Percentiles rank a stretch among this genome's conserved stretches.
phyloP scores from a whole-genome alignment of 2,113 vertebrate species.

The Saccopteryx bilineata region DNA sequence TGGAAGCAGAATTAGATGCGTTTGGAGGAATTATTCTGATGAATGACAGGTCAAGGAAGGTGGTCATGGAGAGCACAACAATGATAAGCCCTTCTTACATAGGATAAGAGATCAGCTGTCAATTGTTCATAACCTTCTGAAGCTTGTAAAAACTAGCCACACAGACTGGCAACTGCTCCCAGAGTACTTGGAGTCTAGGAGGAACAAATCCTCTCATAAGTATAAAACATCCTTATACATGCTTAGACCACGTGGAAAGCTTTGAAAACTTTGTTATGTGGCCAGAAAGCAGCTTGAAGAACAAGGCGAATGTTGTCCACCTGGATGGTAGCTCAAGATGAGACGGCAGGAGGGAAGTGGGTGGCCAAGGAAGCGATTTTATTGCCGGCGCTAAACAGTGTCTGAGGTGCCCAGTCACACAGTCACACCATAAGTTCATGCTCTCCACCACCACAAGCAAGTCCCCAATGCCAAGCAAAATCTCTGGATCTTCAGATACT shows the following conservation, averaged over 20 bases:
- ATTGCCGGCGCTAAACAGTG: rapidly evolving
- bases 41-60: not conserved
- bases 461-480: not conserved
- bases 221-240: not conserved
- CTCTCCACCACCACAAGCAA: not conserved
- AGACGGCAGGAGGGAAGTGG: not conserved
- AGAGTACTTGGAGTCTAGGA: not conserved
- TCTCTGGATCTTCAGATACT: not conserved
- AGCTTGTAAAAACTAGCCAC: not conserved
- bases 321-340: not conserved
- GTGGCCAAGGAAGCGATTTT: not conserved
- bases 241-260: not conserved
- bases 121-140: not conserved
- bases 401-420: rapidly evolving
- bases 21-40: constrained; percentile 55
- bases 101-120: not conserved
- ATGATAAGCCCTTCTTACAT: not conserved
- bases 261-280: not conserved
- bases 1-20: constrained; percentile 60
- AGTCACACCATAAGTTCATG: rapidly evolving
- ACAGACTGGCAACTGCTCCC: not conserved
- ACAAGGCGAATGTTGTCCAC: not conserved
- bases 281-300: constrained; percentile 28
- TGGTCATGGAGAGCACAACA: not conserved
- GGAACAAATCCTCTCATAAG: not conserved